Evolutionary conservation across 53 echinoderm and acorn worm species (phyloP).

Genomic region (Glandiceps talaboti): DNA sequence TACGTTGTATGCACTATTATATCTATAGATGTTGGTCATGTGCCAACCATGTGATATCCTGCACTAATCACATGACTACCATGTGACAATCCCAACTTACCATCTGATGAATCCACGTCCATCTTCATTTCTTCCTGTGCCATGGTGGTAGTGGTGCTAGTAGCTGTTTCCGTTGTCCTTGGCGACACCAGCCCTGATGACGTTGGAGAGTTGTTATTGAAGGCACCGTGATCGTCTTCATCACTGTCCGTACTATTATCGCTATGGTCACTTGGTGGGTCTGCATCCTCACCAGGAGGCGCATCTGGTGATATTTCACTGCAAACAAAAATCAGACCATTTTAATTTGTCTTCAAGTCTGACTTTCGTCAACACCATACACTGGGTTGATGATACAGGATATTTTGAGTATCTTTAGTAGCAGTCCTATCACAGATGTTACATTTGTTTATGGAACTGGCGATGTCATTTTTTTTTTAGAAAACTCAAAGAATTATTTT

Average conservation of each 20-base stretch:
- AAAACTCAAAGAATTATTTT: no score
- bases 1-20: no score
- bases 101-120: constrained; percentile 78
- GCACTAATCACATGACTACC: constrained; percentile 42
- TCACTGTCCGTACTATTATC: constrained; percentile 77
- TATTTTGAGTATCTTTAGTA: no score
- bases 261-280: constrained; percentile 36
- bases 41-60: constrained; percentile 62
- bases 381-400: no score
- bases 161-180: neutral
- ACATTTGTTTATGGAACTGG: no score
- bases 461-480: no score
- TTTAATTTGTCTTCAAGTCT: no score
- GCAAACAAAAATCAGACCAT: no score
- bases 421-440: no score
- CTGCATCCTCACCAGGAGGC: constrained; percentile 7
- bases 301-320: neutral
- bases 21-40: no score
- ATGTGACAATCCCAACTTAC: constrained; percentile 29
- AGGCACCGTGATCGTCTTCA: constrained; percentile 36
- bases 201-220: constrained; percentile 11
- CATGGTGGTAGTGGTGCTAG: neutral
- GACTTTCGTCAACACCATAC: no score
- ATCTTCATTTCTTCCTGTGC: constrained; percentile 14
- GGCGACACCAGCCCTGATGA: constrained; percentile 4